phyloP scores from a whole-genome alignment of 2,113 vertebrate genomes.

The Gracilinanus agilis region DNA sequence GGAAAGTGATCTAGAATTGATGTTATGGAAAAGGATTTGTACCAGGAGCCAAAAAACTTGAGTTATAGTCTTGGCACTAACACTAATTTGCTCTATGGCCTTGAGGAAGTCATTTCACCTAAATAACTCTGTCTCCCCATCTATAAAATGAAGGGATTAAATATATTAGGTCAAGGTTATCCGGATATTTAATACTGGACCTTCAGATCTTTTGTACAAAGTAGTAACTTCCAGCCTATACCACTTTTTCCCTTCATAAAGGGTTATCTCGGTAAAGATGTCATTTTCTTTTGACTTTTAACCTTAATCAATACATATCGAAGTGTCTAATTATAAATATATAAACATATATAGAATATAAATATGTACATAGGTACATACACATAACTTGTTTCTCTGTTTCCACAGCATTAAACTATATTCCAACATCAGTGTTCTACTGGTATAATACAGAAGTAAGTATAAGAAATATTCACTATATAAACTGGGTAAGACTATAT shows the following conservation, averaged over 20 bases:
- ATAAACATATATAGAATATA: neutral
- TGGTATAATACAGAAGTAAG: constrained; percentile 70
- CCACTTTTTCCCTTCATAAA: rapidly evolving
- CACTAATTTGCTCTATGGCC: neutral
- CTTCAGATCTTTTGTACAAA: neutral
- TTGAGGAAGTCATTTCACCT: neutral
- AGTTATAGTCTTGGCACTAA: neutral
- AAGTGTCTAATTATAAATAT: neutral
- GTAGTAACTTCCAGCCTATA: neutral
- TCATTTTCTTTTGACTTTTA: neutral
- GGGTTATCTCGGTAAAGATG: neutral
- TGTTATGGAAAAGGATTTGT: neutral
- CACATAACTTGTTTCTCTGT: neutral
- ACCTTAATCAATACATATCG: neutral
- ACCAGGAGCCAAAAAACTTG: neutral
- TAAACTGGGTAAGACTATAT: neutral
- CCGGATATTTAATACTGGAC: neutral
- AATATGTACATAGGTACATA: neutral
- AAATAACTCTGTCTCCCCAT: neutral
- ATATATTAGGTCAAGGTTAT: neutral
- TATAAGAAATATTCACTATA: neutral
- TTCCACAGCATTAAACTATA: constrained; percentile 70
- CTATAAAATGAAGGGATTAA: neutral
- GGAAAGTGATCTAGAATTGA: neutral
- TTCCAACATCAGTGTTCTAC: constrained; percentile 63